phyloP scores from a whole-genome alignment of 2,888 invertebrate genomes.

The Lamellibrachia columna region DNA sequence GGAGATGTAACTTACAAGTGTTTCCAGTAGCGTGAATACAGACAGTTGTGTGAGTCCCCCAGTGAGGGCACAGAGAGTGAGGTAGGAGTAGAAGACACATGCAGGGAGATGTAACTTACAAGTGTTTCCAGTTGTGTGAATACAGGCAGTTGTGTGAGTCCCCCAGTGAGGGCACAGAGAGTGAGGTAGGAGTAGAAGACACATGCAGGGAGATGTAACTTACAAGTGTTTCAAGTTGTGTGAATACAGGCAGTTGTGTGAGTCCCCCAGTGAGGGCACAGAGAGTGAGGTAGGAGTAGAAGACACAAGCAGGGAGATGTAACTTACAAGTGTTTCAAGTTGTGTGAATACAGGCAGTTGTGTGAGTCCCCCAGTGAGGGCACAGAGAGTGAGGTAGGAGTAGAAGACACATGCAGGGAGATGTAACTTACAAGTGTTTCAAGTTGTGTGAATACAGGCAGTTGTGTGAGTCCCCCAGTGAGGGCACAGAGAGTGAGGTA shows the following conservation, averaged over 20 bases:
- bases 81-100: too few species aligned
- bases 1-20: not conserved
- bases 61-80: too few species aligned
- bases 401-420: too few species aligned
- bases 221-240: conserved; percentile 74
- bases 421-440: too few species aligned
- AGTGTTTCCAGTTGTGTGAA: not conserved
- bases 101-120: not conserved
- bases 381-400: too few species aligned
- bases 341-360: conserved; percentile 68
- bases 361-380: conserved; percentile 71
- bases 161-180: not conserved
- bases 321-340: conserved; percentile 74
- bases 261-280: not conserved
- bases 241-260: conserved; percentile 67
- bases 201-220: not conserved
- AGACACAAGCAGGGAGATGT: too few species aligned
- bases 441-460: too few species aligned
- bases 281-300: too few species aligned
- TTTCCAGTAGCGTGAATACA: too few species aligned
- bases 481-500: too few species aligned
- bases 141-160: not conserved
- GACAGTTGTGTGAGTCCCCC: too few species aligned
- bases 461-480: too few species aligned
- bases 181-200: not conserved